Conservation (phyloP, 2,113 vertebrate genomes). For the Clarias macrocephalus region DNA sequence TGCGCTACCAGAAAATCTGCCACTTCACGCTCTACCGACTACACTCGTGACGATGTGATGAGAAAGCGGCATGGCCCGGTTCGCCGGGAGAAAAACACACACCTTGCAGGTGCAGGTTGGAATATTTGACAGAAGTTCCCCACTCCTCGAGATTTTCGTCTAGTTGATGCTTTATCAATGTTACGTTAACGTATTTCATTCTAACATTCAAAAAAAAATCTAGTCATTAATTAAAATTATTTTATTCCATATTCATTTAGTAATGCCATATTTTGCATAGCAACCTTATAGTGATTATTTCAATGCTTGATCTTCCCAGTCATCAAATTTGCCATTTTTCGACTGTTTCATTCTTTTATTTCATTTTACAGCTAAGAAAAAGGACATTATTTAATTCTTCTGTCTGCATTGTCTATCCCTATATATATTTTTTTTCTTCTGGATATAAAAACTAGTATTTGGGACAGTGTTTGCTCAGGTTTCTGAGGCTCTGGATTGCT, state of each 20-base stretch:
- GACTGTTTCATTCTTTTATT: background rate
- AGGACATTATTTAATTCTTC: background rate
- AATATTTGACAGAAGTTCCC: background rate
- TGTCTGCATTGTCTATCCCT: background rate
- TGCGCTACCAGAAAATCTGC: slow-evolving; percentile 91
- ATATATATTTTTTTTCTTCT: background rate
- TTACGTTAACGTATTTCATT: background rate
- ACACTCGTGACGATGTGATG: slow-evolving; percentile 68
- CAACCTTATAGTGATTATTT: background rate
- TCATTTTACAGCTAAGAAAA: background rate
- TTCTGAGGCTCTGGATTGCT: no score
- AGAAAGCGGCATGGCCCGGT: slow-evolving; percentile 51
- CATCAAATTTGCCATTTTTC: background rate
- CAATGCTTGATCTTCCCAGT: background rate
- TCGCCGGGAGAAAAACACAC: slow-evolving; percentile 51
- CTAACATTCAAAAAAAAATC: background rate
- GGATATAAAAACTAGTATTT: background rate
- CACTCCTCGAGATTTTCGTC: background rate
- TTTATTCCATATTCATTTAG: background rate
- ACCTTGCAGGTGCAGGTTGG: slow-evolving; percentile 36
- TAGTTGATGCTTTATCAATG: background rate
- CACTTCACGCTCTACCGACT: slow-evolving; percentile 85
- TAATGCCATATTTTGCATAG: background rate
- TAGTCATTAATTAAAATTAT: slow-evolving; percentile 5
- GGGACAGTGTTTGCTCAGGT: no score